phyloP scores from a whole-genome alignment of 1,140 invertebrate genomes.

The Oedothorax gibbosus region DNA sequence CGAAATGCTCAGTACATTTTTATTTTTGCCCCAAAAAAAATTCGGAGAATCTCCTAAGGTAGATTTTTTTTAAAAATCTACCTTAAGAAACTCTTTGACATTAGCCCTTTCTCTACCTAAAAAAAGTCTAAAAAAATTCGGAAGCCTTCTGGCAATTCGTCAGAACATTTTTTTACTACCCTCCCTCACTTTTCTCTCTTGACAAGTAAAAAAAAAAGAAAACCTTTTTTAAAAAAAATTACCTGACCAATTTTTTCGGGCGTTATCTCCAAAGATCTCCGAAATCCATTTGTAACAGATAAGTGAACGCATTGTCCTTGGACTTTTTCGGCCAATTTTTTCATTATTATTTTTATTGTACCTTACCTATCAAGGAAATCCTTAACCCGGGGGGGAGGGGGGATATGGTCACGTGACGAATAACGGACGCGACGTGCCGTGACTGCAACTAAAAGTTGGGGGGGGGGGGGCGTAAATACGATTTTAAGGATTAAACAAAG shows the following conservation, averaged over 20 bases:
- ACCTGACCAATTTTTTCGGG: not conserved
- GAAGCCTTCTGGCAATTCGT: not conserved
- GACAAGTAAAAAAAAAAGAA: not conserved
- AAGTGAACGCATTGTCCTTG: conserved; percentile 49
- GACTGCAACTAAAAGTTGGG: not conserved
- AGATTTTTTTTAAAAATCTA: no score
- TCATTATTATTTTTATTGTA: not conserved
- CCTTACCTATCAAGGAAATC: conserved; percentile 44
- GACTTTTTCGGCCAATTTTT: conserved; percentile 11
- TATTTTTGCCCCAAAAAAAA: no score
- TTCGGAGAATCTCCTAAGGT: no score
- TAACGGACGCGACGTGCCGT: conserved; percentile 42
- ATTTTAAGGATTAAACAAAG: conserved; percentile 24
- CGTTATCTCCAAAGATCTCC: not conserved
- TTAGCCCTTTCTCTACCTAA: no score
- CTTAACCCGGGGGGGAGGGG: conserved; percentile 20
- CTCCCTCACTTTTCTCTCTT: not conserved
- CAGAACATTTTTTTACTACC: not conserved
- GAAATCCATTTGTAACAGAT: conserved; percentile 48
- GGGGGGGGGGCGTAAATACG: not conserved
- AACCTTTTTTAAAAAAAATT: not conserved
- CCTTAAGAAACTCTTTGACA: no score
- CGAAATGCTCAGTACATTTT: no score
- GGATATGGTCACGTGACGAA: conserved; percentile 13
- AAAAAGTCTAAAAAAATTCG: no score